Conservation (phyloP, 2,113 vertebrate genomes). For the Proteles cristata region DNA sequence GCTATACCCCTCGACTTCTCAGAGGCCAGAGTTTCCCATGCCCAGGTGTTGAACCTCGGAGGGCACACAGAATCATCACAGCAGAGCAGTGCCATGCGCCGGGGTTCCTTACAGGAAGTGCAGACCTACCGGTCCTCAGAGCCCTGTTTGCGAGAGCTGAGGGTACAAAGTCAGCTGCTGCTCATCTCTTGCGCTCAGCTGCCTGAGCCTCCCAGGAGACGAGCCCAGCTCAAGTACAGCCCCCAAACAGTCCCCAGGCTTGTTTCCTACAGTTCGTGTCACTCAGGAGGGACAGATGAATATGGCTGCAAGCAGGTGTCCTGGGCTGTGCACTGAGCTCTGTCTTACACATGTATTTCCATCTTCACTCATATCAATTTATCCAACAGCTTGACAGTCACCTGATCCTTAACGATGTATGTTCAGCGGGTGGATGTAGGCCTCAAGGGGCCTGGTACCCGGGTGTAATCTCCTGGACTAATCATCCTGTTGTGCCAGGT, state of each 20-base stretch:
- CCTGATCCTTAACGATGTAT: background rate
- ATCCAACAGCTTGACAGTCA: background rate
- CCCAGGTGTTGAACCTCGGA: background rate
- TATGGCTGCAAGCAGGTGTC: no score
- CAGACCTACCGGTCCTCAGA: no score
- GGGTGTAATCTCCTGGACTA: background rate
- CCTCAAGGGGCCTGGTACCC: background rate
- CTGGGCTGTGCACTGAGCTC: background rate
- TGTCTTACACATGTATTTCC: background rate
- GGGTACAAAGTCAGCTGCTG: background rate
- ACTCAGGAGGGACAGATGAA: background rate
- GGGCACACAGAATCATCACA: background rate
- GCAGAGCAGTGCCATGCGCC: rapidly evolving
- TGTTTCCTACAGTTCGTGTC: background rate
- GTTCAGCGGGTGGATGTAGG: background rate
- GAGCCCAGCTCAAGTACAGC: no score
- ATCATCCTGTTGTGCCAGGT: background rate
- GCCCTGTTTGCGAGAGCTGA: background rate
- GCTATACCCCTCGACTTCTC: background rate
- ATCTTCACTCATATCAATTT: background rate
- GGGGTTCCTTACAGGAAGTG: background rate
- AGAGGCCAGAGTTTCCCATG: background rate
- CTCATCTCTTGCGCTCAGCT: no score
- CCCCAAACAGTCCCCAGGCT: no score
- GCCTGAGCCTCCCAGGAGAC: no score